Percentiles rank a stretch among this genome's conserved stretches.
phyloP scores from a whole-genome alignment of 2,113 vertebrate species.

The Coracopsis vasa region DNA sequence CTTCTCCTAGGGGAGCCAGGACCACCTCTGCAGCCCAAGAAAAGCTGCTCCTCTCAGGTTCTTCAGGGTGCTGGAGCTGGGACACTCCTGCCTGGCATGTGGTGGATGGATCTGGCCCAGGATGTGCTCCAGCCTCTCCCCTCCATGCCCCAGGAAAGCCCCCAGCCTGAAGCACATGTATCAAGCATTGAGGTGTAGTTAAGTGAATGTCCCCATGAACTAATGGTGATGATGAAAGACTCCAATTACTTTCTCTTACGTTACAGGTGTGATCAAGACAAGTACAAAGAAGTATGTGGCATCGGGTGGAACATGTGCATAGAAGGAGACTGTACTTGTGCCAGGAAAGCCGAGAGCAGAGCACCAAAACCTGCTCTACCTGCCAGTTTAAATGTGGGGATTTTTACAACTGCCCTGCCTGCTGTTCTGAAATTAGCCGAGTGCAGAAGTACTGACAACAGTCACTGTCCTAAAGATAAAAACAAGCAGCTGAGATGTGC shows the following conservation, averaged over 20 bases:
- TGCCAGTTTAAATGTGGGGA: not conserved
- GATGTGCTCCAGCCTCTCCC: not conserved
- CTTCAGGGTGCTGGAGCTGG: no score
- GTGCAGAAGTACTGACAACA: not conserved
- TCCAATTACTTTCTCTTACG: accelerated
- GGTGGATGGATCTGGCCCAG: accelerated
- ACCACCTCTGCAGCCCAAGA: not conserved
- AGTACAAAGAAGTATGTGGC: not conserved
- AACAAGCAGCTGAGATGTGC: not conserved
- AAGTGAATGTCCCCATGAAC: not conserved
- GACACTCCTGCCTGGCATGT: not conserved
- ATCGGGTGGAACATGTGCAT: accelerated
- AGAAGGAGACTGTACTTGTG: not conserved
- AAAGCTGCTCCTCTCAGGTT: not conserved
- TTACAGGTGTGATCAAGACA: not conserved
- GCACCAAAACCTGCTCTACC: no score
- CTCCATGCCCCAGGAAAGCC: not conserved
- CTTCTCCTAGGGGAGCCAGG: no score
- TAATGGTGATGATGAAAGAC: no score
- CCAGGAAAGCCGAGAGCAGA: not conserved
- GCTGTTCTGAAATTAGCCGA: not conserved
- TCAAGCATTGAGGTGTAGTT: no score
- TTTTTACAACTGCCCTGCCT: not conserved
- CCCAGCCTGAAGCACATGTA: not conserved
- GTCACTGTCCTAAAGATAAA: not conserved